Conservation (phyloP, 2,888 invertebrate genomes). For the Drosophila nr. perissopoda region DNA sequence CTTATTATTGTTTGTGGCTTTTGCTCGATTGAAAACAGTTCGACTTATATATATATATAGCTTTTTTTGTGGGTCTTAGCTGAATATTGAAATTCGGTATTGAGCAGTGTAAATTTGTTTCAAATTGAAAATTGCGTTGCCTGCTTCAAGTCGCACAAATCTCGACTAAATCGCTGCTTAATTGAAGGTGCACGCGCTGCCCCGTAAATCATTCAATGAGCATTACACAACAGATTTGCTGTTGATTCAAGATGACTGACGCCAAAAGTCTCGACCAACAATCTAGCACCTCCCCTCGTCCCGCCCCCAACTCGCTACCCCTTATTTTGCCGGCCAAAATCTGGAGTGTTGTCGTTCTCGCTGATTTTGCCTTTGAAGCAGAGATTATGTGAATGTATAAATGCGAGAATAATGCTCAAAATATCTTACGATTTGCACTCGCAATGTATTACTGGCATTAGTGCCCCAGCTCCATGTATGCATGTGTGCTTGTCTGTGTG, state of each 20-base stretch:
- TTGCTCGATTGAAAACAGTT: not conserved
- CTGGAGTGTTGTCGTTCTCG: slow-evolving; percentile 7
- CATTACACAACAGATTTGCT: slow-evolving; percentile 34
- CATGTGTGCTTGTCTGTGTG: not conserved
- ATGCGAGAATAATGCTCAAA: slow-evolving; percentile 52
- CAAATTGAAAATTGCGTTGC: slow-evolving; percentile 28
- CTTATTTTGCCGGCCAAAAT: not conserved
- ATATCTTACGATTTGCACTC: slow-evolving; percentile 54
- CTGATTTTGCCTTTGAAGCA: slow-evolving; percentile 30
- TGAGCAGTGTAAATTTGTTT: not conserved
- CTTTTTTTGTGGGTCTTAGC: slow-evolving; percentile 6
- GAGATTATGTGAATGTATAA: slow-evolving; percentile 35
- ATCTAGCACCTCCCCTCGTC: not conserved
- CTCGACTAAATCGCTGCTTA: slow-evolving; percentile 31
- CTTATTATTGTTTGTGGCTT: not conserved
- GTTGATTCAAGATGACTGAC: slow-evolving; percentile 17
- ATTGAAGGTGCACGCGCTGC: slow-evolving; percentile 41
- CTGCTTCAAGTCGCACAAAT: slow-evolving; percentile 25
- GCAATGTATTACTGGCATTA: slow-evolving; percentile 45
- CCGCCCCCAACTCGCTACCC: not conserved
- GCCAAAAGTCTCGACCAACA: slow-evolving; percentile 17
- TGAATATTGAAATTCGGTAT: slow-evolving; percentile 11
- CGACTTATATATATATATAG: no score
- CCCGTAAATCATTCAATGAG: slow-evolving; percentile 52
- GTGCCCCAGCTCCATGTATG: slow-evolving; percentile 5